These are phyloP conservation scores for Colletes gigas DNA, from an alignment of 1,140 invertebrate species.

Conservation along the genomic window DNA sequence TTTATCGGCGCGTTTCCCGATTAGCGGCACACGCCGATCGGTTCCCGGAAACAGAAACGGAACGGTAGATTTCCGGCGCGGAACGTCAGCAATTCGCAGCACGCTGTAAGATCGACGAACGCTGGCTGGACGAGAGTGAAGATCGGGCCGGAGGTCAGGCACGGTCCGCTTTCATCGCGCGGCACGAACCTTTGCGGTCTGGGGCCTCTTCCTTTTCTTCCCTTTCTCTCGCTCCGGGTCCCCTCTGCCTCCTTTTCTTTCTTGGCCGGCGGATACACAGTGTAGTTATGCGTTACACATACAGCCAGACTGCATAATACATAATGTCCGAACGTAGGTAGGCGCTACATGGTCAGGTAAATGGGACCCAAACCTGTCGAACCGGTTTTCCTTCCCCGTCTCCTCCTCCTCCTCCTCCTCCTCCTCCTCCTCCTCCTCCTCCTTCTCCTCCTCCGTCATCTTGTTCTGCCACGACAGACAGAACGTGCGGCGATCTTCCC, in stretches of 20 bases:
- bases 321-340: slow-evolving; percentile 73
- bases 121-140: slow-evolving; percentile 64
- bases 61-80: not conserved
- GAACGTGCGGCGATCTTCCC: not conserved
- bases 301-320: slow-evolving; percentile 74
- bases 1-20: too few species aligned
- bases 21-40: not conserved
- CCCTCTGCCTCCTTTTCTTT: slow-evolving; percentile 6
- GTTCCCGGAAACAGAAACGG: not conserved
- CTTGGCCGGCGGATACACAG: slow-evolving; percentile 53
- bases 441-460: slow-evolving; percentile 10
- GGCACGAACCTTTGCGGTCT: slow-evolving; percentile 54
- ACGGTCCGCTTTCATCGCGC: slow-evolving; percentile 64
- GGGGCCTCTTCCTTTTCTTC: slow-evolving; percentile 24
- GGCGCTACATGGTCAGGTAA: slow-evolving; percentile 74
- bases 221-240: not conserved
- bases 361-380: slow-evolving; percentile 77
- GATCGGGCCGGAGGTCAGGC: slow-evolving; percentile 68
- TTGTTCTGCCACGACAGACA: slow-evolving; percentile 14
- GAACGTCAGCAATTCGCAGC: slow-evolving; percentile 19
- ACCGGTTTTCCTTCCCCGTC: slow-evolving; percentile 73
- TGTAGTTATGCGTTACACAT: slow-evolving; percentile 77
- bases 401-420: slow-evolving; percentile 48
- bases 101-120: slow-evolving; percentile 22
- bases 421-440: slow-evolving; percentile 40